Percentiles rank a stretch among this genome's conserved stretches.
Evolutionary conservation across 2,113 vertebrate species (phyloP).

Genomic region (Malurus alboscapulatus): DNA sequence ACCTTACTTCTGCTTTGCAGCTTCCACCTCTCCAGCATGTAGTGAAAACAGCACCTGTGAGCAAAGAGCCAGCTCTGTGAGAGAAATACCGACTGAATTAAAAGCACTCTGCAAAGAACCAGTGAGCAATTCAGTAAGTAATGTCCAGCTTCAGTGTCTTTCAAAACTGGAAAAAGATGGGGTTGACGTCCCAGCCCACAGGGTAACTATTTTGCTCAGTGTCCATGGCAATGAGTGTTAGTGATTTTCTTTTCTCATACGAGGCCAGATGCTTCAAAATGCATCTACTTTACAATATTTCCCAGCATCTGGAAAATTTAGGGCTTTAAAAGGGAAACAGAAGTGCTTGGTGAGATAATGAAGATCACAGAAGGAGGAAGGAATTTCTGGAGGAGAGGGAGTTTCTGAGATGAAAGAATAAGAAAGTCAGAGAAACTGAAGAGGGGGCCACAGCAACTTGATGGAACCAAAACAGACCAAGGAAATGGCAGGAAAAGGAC

Average conservation of each 20-base stretch:
- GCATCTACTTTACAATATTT: background rate
- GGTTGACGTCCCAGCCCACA: background rate
- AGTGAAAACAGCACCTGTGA: background rate
- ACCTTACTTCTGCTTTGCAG: background rate
- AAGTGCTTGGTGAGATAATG: background rate
- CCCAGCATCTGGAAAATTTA: background rate
- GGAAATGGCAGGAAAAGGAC: background rate
- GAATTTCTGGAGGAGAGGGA: background rate
- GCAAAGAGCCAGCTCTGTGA: background rate
- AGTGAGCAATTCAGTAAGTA: background rate
- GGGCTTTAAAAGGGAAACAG: background rate
- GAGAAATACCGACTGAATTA: background rate
- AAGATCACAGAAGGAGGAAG: background rate
- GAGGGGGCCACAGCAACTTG: background rate
- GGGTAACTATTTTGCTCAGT: background rate
- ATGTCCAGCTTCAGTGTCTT: background rate
- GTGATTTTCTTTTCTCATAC: background rate
- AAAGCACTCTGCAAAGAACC: background rate
- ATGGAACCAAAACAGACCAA: background rate
- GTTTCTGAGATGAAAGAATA: background rate
- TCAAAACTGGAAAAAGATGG: background rate
- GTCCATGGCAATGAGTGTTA: background rate
- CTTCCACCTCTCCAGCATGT: background rate
- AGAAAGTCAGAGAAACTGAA: background rate
- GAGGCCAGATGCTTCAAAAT: background rate